Conservation (phyloP, 2,797 vertebrate genomes). For the Notolabrus celidotus region DNA sequence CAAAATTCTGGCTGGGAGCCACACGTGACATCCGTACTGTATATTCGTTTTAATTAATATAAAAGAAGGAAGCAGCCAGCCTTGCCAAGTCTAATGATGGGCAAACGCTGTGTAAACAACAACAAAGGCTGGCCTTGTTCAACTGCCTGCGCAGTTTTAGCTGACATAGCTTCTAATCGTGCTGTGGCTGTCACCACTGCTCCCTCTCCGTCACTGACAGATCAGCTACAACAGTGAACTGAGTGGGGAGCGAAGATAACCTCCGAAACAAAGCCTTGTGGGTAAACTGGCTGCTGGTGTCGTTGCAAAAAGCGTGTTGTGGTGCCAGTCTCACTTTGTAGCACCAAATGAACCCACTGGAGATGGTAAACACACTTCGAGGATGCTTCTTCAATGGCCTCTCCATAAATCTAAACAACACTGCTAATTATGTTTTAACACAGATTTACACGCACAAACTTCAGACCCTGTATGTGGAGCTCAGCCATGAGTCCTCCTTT, state of each 20-base stretch:
- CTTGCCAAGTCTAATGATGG: slow-evolving; percentile 79
- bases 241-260: slow-evolving; percentile 67
- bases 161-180: slow-evolving; percentile 65
- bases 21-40: slow-evolving; percentile 74
- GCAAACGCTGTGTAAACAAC: slow-evolving; percentile 80
- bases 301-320: slow-evolving; percentile 52
- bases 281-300: slow-evolving; percentile 48
- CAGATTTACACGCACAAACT: slow-evolving; percentile 15
- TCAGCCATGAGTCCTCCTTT: not conserved
- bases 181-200: slow-evolving; percentile 62
- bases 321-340: slow-evolving; percentile 61
- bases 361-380: slow-evolving; percentile 58
- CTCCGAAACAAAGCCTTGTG: slow-evolving; percentile 67
- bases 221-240: slow-evolving; percentile 64
- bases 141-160: slow-evolving; percentile 69
- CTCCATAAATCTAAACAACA: slow-evolving; percentile 11
- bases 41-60: slow-evolving; percentile 84
- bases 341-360: slow-evolving; percentile 21
- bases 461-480: not conserved
- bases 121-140: slow-evolving; percentile 77
- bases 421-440: slow-evolving; percentile 48
- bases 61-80: slow-evolving; percentile 69
- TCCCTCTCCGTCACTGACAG: slow-evolving; percentile 61
- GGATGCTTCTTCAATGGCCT: slow-evolving; percentile 32
- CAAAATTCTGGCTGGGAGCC: slow-evolving; percentile 78